These are phyloP conservation scores for Dasysyrphus tricinctus DNA, from an alignment of 2,888 invertebrate species.

Conservation along the genomic window DNA sequence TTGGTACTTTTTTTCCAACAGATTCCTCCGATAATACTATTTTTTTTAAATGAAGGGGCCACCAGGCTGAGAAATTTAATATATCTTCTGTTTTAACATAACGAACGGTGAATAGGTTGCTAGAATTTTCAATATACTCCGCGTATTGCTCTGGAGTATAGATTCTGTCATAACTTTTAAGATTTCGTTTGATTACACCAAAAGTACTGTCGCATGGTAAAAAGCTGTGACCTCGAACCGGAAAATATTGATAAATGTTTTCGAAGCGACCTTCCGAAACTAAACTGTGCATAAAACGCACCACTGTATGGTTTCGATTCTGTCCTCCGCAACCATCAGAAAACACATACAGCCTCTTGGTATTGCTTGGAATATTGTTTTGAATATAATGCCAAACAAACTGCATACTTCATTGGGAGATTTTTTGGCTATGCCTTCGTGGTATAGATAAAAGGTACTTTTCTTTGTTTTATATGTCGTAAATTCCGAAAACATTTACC, in stretches of 20 bases:
- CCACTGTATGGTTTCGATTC: constrained; percentile 21
- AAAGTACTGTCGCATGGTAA: no score
- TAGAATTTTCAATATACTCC: no score
- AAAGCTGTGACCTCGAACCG: no score
- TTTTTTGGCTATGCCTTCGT: no score
- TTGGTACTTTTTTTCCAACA: no score
- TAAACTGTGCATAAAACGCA: constrained; percentile 35
- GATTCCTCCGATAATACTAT: constrained; percentile 19
- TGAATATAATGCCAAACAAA: neutral
- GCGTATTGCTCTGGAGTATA: constrained; percentile 10
- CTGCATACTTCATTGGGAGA: neutral
- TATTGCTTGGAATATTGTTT: constrained; percentile 9
- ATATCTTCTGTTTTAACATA: constrained; percentile 30
- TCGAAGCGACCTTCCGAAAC: constrained; percentile 17
- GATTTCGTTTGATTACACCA: no score
- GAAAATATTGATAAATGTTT: no score
- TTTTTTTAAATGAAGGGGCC: constrained; percentile 29
- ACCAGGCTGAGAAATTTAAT: constrained; percentile 15
- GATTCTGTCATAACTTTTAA: neutral
- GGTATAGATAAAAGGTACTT: no score
- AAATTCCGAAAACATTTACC: no score
- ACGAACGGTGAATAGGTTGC: constrained; percentile 9
- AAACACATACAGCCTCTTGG: constrained; percentile 27
- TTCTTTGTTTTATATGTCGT: no score
- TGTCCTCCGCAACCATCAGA: constrained; percentile 31